Evolutionary conservation across 2,113 vertebrate genomes (phyloP).

Genomic region (Tachysurus vachellii): DNA sequence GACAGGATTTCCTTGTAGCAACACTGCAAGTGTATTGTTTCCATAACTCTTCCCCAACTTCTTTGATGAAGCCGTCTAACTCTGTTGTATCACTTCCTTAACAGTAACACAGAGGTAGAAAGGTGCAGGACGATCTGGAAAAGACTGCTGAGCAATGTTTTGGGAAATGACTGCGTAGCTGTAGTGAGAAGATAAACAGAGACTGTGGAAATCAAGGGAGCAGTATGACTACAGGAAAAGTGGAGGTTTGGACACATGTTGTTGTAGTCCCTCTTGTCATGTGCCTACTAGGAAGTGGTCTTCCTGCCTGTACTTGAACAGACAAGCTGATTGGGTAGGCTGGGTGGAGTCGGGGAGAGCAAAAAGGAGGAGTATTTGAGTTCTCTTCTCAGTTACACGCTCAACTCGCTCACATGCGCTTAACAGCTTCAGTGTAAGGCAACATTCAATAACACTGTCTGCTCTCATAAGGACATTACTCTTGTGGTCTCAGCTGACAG

Average conservation of each 20-base stretch:
- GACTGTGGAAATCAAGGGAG: background rate
- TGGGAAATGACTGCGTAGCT: conserved; percentile 41
- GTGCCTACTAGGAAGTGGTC: conserved; percentile 45
- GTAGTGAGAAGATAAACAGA: background rate
- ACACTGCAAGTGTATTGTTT: conserved; percentile 37
- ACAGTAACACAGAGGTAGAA: conserved; percentile 29
- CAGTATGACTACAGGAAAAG: background rate
- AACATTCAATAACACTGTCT: conserved; percentile 18
- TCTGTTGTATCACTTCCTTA: conserved; percentile 51
- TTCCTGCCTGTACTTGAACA: conserved; percentile 57
- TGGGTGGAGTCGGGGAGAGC: conserved; percentile 51
- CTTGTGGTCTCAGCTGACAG: background rate
- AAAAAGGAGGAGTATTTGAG: conserved; percentile 53
- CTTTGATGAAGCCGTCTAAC: conserved; percentile 44
- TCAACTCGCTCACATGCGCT: conserved; percentile 31
- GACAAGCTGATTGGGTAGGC: conserved; percentile 37
- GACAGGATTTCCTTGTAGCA: conserved; percentile 63
- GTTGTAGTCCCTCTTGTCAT: conserved; percentile 16
- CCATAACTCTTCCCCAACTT: conserved; percentile 13
- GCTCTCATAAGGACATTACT: conserved; percentile 26
- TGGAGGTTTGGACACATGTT: background rate
- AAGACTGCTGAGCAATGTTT: conserved; percentile 34
- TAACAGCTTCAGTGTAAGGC: conserved; percentile 7
- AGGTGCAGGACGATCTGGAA: conserved; percentile 17
- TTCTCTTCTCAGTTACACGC: conserved; percentile 24